Evolutionary conservation across 2,888 invertebrate species (phyloP).

Genomic region (Abrostola triplasia): DNA sequence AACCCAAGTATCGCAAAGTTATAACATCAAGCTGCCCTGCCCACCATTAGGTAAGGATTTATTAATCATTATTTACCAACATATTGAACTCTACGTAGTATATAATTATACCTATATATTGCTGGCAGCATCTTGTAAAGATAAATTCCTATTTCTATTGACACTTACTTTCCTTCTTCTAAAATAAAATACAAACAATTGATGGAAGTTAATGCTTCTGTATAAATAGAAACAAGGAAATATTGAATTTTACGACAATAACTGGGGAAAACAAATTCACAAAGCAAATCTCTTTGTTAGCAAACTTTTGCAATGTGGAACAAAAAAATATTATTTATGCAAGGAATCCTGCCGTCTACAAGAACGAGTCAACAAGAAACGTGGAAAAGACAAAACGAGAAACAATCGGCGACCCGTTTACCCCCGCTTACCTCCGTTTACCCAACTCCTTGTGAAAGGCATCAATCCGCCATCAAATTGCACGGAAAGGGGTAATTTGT

Average conservation of each 20-base stretch:
- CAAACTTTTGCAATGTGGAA: slow-evolving; percentile 32
- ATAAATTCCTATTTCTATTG: not conserved
- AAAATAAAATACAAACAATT: slow-evolving; percentile 2
- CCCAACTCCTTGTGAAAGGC: slow-evolving; percentile 55
- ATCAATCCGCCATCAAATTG: slow-evolving; percentile 78
- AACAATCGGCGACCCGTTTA: slow-evolving; percentile 55
- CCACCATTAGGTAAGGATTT: slow-evolving; percentile 77
- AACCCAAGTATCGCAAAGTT: slow-evolving; percentile 68
- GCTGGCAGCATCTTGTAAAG: no score
- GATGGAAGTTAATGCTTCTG: not conserved
- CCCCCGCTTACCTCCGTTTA: slow-evolving; percentile 53
- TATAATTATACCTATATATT: no score
- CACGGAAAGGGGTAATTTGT: slow-evolving; percentile 82
- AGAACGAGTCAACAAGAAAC: slow-evolving; percentile 29
- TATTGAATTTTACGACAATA: not conserved
- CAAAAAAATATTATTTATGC: slow-evolving; percentile 39
- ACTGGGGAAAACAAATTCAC: slow-evolving; percentile 22
- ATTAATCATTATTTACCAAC: not conserved
- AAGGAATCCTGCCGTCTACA: slow-evolving; percentile 29
- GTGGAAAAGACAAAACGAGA: slow-evolving; percentile 55
- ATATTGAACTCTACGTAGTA: no score
- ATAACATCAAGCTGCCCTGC: slow-evolving; percentile 81
- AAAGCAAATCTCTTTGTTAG: slow-evolving; percentile 34
- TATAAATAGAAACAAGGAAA: not conserved
- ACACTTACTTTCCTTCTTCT: not conserved